A percentile compares a stretch with the other conserved stretches of the same genome.
phyloP scores from a whole-genome alignment of 2,113 vertebrate species.

The Pseudonaja textilis region DNA sequence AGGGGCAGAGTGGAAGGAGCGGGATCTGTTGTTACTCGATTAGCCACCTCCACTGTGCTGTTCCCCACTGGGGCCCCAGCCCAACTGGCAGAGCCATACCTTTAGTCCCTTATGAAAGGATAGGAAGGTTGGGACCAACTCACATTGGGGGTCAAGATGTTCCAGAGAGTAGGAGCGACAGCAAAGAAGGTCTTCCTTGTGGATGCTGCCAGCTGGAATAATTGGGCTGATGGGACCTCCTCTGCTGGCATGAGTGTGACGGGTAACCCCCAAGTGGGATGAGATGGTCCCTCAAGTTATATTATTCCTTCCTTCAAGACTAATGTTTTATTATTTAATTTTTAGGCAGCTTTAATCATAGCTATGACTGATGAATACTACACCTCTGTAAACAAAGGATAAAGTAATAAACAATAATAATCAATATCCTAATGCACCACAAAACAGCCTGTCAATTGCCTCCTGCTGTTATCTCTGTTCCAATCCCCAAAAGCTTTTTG shows the following conservation, averaged over 20 bases:
- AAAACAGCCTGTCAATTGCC: background rate
- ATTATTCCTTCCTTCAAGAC: background rate
- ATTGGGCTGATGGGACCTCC: background rate
- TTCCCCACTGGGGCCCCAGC: background rate
- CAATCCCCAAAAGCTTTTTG: background rate
- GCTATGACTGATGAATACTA: background rate
- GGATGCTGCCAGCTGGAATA: background rate
- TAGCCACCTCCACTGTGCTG: background rate
- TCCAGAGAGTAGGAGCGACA: background rate
- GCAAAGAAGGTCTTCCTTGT: background rate
- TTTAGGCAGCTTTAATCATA: background rate
- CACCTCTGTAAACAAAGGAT: background rate
- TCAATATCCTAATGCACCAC: background rate
- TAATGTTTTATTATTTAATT: background rate
- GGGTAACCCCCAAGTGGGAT: background rate
- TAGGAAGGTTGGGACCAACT: background rate
- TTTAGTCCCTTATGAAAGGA: background rate
- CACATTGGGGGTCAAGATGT: background rate
- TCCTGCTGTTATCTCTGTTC: background rate
- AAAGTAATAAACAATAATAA: background rate
- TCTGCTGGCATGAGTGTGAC: too few relatives aligned
- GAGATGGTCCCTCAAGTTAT: background rate
- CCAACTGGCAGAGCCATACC: background rate
- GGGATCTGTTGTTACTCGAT: background rate
- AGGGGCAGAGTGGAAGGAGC: background rate